Base-by-base conservation (phyloP, 2,113 vertebrate species). In the Vulpes lagopus region DNA sequence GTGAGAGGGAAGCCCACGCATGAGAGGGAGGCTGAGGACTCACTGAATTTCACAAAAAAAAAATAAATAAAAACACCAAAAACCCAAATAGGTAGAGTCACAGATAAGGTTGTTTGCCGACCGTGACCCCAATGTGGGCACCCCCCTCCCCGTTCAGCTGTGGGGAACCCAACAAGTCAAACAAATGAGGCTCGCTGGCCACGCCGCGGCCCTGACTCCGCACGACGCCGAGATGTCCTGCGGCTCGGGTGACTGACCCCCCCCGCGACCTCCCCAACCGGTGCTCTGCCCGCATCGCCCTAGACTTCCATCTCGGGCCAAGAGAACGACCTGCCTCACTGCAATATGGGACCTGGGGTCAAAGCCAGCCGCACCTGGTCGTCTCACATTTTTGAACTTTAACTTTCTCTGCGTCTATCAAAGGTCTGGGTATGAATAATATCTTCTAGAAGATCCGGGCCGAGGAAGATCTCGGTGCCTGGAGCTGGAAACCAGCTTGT, bases 391-490 rank as follows among this genome's bases (percentile, higher is more conserved):
- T 82, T 69, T 80, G 57, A 94, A 84, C 22, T 62, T 57, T 35
- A 65, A 69, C 83, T 83, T 17, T 84, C 90, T 96, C 11, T 91
- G n/a, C 7, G 3, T 92, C 43, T 95, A 38, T 57, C 76, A 89
- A 73, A 81, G 15, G 4, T 38, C 25, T 85, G 27, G 19, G 19
- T 86, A 73, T 91, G 80, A 94, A 93, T n/a, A 64, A 23, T 49
- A 51, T 64, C 55, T 91, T 55, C 16, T 74, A 65, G 59, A 83
- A 92, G 11, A 60, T 62, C n/a, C 35, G 79, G 32, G 51, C 11
- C 12, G 60, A 49, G 17, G 19, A 85, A 95, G 91, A 83, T n/a
- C 10, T 62, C 23, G 38, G 65, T 62, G 0, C 3, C 1, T 3
- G 55, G 38, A 88, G 2, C 51, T 62, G 81, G 15, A 43, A 64